phyloP scores from a whole-genome alignment of 1,140 invertebrate species.

The Sarcophaga peregrina region DNA sequence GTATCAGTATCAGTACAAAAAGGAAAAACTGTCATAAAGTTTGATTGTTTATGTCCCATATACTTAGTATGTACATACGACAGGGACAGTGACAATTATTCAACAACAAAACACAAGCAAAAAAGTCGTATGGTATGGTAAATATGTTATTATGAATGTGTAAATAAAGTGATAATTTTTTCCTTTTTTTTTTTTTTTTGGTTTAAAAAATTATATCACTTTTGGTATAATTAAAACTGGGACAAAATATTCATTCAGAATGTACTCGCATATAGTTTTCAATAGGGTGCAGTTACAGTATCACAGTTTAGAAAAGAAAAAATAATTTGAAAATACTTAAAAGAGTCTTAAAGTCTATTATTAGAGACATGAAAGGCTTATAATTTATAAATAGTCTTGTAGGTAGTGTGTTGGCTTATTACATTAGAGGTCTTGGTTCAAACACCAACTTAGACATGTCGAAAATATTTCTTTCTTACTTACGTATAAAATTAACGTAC shows the following conservation, averaged over 20 bases:
- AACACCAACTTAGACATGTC: too few relatives aligned
- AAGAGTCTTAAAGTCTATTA: not conserved
- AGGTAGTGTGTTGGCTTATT: too few relatives aligned
- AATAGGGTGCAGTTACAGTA: conserved; percentile 2
- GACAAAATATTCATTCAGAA: not conserved
- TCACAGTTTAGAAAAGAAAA: not conserved
- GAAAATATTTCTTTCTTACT: too few relatives aligned
- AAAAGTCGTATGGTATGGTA: not conserved
- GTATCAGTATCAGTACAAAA: not conserved
- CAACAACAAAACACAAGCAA: not conserved
- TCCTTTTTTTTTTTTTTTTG: too few relatives aligned
- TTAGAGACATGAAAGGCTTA: too few relatives aligned
- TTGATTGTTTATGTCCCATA: conserved; percentile 14
- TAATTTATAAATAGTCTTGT: too few relatives aligned
- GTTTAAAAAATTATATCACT: not conserved
- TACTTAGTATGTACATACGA: too few relatives aligned
- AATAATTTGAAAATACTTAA: not conserved
- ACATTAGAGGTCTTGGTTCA: too few relatives aligned
- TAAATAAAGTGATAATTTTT: conserved; percentile 22
- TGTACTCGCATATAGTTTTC: not conserved
- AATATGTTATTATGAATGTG: not conserved
- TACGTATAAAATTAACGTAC: too few relatives aligned
- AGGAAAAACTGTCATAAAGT: conserved; percentile 29
- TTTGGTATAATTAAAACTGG: not conserved
- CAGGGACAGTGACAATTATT: not conserved